Base-by-base conservation (phyloP, 1,140 invertebrate genomes). In the Atta texana region DNA sequence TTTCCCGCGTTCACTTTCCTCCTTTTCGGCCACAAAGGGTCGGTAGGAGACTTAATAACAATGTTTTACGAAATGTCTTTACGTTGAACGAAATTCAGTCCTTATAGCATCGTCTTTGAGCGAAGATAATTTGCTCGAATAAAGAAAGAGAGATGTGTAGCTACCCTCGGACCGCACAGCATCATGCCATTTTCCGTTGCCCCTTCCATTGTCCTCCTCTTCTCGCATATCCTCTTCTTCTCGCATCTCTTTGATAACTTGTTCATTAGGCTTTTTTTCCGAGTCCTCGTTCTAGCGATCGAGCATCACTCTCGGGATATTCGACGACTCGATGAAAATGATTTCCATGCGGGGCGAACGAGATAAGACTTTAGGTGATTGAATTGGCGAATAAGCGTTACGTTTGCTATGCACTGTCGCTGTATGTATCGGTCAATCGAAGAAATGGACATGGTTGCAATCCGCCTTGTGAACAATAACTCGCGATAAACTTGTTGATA, bases 91-190 rank as follows among this genome's bases (percentile, higher is more conserved):
- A 24, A 14, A 63, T 84, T 87, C 85, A 90, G 78, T 90, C 66
- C 85, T 72, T 78, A 85, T 44, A 21, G 24, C n/a, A 12, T 71
- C 24, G 71, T 66, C 88, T 64, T 85, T 63, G 21, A 21, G 49
- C 57, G 74, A 78, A 69, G 85, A 80, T 78, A 66, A 66, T 68
- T 51, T 8, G 55, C 51, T 89, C 64, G 53, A 76, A 77, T 44
- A 63, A 80, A 80, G 68, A 89, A 66, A 90, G 84, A 74, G 80
- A 84, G 39, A 89, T 88, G 95, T 95, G 95, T 95, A 95, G 94
- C 95, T 93, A 89, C 95, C 93, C 94, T 94, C 92, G 92, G 93
- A 90, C 89, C 90, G 88, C 91, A 84, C 39, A 90, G 66, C 87
- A 93, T 93, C 92, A 92, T 94, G 93, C 93, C 92, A 53, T 18